Evolutionary conservation across 2,888 invertebrate genomes (phyloP), one percentile per base, ranked within the genome.

Genomic region (Pachydiplax longipennis): DNA sequence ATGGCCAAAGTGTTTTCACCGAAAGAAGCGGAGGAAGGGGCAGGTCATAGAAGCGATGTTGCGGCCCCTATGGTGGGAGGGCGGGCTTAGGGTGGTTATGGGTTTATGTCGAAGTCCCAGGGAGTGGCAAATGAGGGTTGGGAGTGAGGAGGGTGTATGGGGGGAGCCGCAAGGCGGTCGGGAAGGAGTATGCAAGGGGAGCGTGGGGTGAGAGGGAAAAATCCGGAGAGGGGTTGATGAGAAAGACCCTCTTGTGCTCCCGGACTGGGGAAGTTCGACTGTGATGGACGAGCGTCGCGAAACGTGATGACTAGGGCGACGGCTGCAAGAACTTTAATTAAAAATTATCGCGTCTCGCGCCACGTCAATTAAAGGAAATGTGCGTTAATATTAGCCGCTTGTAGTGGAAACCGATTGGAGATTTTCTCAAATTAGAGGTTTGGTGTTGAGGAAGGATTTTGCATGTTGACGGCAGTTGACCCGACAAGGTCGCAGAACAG

Each of bases 1-100:
- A 18, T 8, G 87, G 61, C 87, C 22, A 65, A 61, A 87, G 87
- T 87, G 87, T 87, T 87, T 87, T 87, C 87, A 18, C 83, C 83
- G 58, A 58, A 58, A 83, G 35, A 35, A 18, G 18, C 48, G 58
- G 58, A 58, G 65, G 22, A n/a, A 65, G 22, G 22, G 65, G 25
- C 25, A 65, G 65, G 22, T n/a, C 65, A 22, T 65, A 65, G 65
- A 25, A n/a, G 65, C 22, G 22, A 65, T 65, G 65, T 65, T 65
- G 22, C 65, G 10, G 22, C 13, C 31, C 80, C 80, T 35, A 31
- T 35, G 35, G 80, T 37, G 80, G 37, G 65, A 61, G 80, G 35
- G 31, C 18, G 80, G 80, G 25, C 35, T 37, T 80, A 25, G 80
- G 37, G 80, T 80, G 80, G 80, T 80, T 37, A 37, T 37, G 80